These are phyloP conservation scores for Pampusana beccarii DNA, from an alignment of 2,113 vertebrate species.

Conservation along the genomic window DNA sequence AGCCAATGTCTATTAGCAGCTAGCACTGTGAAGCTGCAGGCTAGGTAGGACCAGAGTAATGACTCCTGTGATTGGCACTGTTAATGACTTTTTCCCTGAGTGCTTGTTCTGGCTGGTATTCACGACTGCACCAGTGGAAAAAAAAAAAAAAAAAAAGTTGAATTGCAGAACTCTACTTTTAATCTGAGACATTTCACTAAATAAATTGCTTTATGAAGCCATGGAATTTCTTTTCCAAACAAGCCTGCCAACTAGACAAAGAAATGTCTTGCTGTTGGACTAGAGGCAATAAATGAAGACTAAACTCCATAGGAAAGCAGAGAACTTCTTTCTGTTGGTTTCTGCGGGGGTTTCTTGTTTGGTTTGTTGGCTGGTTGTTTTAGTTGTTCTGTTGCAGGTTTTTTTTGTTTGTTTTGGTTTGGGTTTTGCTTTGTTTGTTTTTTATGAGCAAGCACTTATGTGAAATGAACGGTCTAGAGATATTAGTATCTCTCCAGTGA, in stretches of 20 bases:
- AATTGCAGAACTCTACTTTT: neutral
- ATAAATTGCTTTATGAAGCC: neutral
- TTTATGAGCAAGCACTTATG: neutral
- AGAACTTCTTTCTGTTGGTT: neutral
- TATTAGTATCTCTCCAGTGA: neutral
- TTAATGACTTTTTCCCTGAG: slow-evolving; percentile 9
- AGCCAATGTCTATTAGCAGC: neutral
- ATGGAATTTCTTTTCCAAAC: neutral
- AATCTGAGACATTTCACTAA: neutral
- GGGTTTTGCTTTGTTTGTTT: neutral
- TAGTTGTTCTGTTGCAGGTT: neutral
- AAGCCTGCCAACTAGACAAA: neutral
- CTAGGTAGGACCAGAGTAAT: neutral
- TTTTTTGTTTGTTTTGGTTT: too few species aligned
- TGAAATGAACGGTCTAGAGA: neutral
- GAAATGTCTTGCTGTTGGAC: neutral
- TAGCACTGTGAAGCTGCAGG: neutral
- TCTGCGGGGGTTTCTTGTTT: too few species aligned
- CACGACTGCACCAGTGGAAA: neutral
- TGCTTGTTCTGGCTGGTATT: neutral
- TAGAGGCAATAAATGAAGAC: neutral
- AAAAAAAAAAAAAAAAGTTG: neutral
- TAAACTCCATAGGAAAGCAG: neutral
- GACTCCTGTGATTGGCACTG: neutral
- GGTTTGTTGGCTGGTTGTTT: too few species aligned